phyloP scores from a whole-genome alignment of 1,140 invertebrate genomes.

The Dendroctonus ponderosae region DNA sequence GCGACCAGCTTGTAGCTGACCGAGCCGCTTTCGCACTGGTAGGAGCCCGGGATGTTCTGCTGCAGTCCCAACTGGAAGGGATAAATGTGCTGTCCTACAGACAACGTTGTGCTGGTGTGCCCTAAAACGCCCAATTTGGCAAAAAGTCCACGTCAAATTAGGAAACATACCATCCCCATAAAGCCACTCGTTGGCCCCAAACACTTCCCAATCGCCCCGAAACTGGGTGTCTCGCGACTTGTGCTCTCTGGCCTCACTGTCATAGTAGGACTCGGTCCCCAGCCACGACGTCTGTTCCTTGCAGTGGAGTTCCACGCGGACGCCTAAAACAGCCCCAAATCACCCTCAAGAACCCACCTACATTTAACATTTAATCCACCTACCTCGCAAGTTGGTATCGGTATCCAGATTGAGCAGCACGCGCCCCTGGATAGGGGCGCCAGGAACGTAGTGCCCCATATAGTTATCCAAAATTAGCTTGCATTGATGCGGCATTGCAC shows the following conservation, averaged over 20 bases:
- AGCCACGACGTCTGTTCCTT: constrained; percentile 34
- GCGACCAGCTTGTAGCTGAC: constrained; percentile 37
- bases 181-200: constrained; percentile 28
- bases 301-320: constrained; percentile 25
- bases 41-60: constrained; percentile 35
- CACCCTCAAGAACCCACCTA: neutral
- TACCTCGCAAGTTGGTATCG: constrained; percentile 32
- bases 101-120: constrained; percentile 27
- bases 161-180: constrained; percentile 35
- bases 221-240: constrained; percentile 33
- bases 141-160: neutral
- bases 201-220: constrained; percentile 28
- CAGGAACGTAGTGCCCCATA: constrained; percentile 34
- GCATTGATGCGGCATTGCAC: constrained; percentile 29
- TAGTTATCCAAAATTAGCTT: constrained; percentile 37
- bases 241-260: constrained; percentile 24
- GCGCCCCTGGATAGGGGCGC: constrained; percentile 31
- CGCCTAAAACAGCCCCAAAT: constrained; percentile 13
- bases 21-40: constrained; percentile 34
- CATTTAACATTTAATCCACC: constrained; percentile 1
- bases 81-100: constrained; percentile 38
- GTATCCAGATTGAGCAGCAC: constrained; percentile 31
- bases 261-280: constrained; percentile 33
- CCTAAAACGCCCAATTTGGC: constrained; percentile 21
- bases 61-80: constrained; percentile 36